Evolutionary conservation across 2,888 invertebrate genomes (phyloP), one percentile per base, ranked within the genome.

Genomic region (Philereme transversata): DNA sequence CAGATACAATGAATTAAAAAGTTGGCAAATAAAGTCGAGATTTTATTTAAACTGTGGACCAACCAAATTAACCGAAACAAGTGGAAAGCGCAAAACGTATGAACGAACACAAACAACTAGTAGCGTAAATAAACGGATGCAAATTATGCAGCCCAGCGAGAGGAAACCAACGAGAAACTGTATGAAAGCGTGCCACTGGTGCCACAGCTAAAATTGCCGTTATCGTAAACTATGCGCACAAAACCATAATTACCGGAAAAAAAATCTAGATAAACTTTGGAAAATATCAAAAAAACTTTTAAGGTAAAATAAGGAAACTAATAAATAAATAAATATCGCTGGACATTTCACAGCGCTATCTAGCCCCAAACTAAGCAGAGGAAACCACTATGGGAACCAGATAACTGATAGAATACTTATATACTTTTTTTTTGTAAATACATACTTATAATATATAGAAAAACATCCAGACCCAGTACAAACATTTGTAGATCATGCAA

Each of bases 101-200:
- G 75, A 79, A 75, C 74, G 75, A 76, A 71, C 81, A 81, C 74
- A 81, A 78, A 78, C 68, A 69, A 67, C 65, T 64, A 79, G 76
- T 88, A 71, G 86, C 89, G 87, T 83, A 86, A 83, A 89, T 87
- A 89, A 89, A 81, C 74, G 82, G 71, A 78, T 72, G 72, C 66
- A 80, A 76, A 84, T 87, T 84, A 84, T 71, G 66, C 67, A 74
- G 76, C 55, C 65, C 79, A 80, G 72, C 81, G 77, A 83, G 74
- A 80, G 70, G 82, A 78, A 79, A 79, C 82, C 70, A 65, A 59
- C 64, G 66, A 73, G 79, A 76, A 75, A 80, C 72, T 67, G 67
- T 72, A 77, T 61, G 81, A 83, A 82, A 84, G 77, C 78, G 77
- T 70, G 51, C 34, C 8, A 41, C 48, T 45, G 22, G 22, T 22